Percentiles rank a stretch among this genome's conserved stretches.
Conservation (phyloP, 1,140 invertebrate species). For the Melipona quadrifasciata region DNA sequence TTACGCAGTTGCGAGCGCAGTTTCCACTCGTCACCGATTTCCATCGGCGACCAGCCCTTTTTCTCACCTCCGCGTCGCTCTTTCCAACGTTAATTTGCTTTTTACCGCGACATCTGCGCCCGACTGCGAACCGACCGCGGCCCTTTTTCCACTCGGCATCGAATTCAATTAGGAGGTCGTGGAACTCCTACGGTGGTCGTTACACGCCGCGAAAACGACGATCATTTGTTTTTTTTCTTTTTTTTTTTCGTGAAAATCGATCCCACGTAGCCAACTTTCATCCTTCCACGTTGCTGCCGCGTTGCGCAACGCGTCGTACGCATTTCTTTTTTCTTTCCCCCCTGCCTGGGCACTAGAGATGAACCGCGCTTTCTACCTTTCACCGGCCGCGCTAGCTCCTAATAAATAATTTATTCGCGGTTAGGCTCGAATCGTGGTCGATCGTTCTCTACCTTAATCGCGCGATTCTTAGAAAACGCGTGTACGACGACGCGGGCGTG, state of each 20-base stretch:
- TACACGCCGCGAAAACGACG: background rate
- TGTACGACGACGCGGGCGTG: background rate
- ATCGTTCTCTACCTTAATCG: background rate
- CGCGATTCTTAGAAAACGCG: background rate
- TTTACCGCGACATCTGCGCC: constrained; percentile 34
- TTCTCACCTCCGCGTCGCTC: constrained; percentile 1
- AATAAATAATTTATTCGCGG: constrained; percentile 32
- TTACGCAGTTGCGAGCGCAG: constrained; percentile 10
- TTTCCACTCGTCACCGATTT: constrained; percentile 20
- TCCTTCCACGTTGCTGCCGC: background rate
- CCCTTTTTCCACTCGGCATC: constrained; percentile 3
- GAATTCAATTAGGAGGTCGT: constrained; percentile 53
- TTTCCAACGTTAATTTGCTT: constrained; percentile 50
- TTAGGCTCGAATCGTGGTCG: background rate
- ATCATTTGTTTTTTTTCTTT: no score
- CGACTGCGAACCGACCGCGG: no score
- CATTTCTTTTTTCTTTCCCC: background rate
- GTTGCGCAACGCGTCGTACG: constrained; percentile 18
- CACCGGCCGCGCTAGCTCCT: constrained; percentile 13
- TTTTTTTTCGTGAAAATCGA: constrained; percentile 27
- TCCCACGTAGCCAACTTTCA: constrained; percentile 1
- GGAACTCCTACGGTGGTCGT: constrained; percentile 43
- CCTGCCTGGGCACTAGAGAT: background rate
- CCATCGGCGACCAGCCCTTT: constrained; percentile 14
- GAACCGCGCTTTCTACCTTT: constrained; percentile 35